phyloP scores from a whole-genome alignment of 2,888 invertebrate species.

The Epistrophe eligans region DNA sequence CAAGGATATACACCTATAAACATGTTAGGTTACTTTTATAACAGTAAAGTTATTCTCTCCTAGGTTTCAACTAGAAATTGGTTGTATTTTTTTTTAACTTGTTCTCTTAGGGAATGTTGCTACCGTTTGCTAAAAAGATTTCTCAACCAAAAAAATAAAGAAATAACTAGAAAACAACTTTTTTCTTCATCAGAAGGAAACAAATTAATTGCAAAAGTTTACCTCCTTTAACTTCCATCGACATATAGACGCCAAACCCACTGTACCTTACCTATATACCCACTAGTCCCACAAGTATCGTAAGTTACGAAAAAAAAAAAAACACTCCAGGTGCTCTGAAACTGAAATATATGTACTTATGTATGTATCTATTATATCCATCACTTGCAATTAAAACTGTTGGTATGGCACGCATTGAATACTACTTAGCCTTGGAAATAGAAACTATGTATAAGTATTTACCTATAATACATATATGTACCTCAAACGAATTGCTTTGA shows the following conservation, averaged over 20 bases:
- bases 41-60: background rate
- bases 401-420: slow-evolving; percentile 50
- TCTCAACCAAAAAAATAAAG: background rate
- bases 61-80: background rate
- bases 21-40: background rate
- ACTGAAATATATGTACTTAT: background rate
- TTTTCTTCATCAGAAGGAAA: slow-evolving; percentile 2
- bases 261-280: too few species aligned
- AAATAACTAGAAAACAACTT: background rate
- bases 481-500: slow-evolving; percentile 26
- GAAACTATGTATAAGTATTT: background rate
- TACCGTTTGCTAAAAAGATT: background rate
- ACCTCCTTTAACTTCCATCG: background rate
- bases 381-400: slow-evolving; percentile 24
- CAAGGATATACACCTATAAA: background rate
- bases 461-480: too few species aligned
- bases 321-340: slow-evolving; percentile 26
- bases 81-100: background rate
- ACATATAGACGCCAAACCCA: background rate
- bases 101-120: background rate
- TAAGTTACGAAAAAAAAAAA: slow-evolving; percentile 15
- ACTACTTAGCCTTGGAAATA: slow-evolving; percentile 9
- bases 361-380: background rate
- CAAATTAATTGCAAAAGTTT: slow-evolving; percentile 45
- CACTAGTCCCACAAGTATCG: slow-evolving; percentile 11